Conservation (phyloP, 2,113 vertebrate species). For the Clinocottus analis region DNA sequence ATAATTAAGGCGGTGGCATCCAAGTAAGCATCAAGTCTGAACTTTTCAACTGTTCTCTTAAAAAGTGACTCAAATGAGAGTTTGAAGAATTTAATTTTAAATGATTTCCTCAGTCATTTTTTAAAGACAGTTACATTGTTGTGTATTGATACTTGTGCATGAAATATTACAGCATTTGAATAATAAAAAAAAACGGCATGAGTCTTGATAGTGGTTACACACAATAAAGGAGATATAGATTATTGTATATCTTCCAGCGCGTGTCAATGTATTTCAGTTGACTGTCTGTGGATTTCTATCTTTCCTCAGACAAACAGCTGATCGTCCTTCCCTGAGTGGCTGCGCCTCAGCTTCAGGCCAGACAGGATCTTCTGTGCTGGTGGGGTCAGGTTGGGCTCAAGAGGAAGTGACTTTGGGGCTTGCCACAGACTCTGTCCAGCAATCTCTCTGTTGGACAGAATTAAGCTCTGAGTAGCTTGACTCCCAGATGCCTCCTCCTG, state of each 20-base stretch:
- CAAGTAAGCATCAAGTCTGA: conserved; percentile 12
- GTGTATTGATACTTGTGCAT: neutral
- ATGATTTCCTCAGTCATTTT: neutral
- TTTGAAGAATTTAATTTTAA: conserved; percentile 1
- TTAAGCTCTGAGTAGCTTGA: conserved; percentile 43
- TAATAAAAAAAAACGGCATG: neutral
- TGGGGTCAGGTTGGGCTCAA: conserved; percentile 58
- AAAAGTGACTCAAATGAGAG: neutral
- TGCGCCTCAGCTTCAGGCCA: conserved; percentile 77
- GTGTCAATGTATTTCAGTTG: conserved; percentile 8
- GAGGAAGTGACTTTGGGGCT: conserved; percentile 52
- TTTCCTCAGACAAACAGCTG: conserved; percentile 81
- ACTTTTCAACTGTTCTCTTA: conserved; percentile 13
- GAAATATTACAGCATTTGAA: neutral
- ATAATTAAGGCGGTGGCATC: conserved; percentile 26
- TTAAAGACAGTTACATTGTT: neutral
- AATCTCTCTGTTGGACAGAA: conserved; percentile 40
- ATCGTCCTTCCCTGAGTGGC: conserved; percentile 77
- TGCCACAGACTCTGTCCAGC: conserved; percentile 45
- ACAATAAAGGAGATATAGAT: conserved; percentile 6
- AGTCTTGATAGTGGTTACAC: neutral
- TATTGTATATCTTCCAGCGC: neutral
- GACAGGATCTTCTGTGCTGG: conserved; percentile 79
- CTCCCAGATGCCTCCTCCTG: conserved; percentile 12
- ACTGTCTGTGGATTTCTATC: neutral